These are phyloP conservation scores for Hedychridium roseum DNA, from an alignment of 2,888 invertebrate species.

Conservation along the genomic window DNA sequence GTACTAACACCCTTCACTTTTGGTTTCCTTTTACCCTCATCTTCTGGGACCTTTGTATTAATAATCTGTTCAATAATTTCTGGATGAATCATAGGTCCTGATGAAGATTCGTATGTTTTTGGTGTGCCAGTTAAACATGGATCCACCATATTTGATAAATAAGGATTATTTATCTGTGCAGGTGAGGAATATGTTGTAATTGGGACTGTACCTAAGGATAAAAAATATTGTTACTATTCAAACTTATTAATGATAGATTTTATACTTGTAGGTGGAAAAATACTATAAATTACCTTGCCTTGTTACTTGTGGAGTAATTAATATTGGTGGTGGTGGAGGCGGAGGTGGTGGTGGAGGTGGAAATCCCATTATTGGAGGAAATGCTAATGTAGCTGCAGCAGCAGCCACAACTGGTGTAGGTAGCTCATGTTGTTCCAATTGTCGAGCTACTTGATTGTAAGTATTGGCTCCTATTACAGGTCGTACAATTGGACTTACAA, in stretches of 20 bases:
- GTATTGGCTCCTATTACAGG: constrained; percentile 79
- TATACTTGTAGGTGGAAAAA: too few relatives aligned
- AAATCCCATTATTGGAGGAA: constrained; percentile 68
- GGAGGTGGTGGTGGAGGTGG: constrained; percentile 74
- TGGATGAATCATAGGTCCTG: constrained; percentile 55
- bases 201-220: constrained; percentile 47
- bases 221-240: too few relatives aligned
- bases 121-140: constrained; percentile 60
- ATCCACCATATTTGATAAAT: constrained; percentile 54
- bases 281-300: constrained; percentile 56
- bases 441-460: constrained; percentile 74
- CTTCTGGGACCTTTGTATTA: constrained; percentile 59
- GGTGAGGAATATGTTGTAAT: constrained; percentile 61
- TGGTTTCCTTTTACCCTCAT: constrained; percentile 67
- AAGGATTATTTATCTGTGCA: constrained; percentile 59
- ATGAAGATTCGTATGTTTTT: constrained; percentile 60
- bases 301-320: constrained; percentile 76
- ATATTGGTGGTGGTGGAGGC: constrained; percentile 71
- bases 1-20: constrained; percentile 74
- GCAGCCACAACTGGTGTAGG: constrained; percentile 60
- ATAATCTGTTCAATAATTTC: constrained; percentile 61
- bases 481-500: constrained; percentile 67
- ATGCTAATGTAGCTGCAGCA: constrained; percentile 62
- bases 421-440: constrained; percentile 69
- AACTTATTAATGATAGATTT: too few relatives aligned